Evolutionary conservation across 2,888 invertebrate species (phyloP).

Genomic region (Epistrophe grossulariae): DNA sequence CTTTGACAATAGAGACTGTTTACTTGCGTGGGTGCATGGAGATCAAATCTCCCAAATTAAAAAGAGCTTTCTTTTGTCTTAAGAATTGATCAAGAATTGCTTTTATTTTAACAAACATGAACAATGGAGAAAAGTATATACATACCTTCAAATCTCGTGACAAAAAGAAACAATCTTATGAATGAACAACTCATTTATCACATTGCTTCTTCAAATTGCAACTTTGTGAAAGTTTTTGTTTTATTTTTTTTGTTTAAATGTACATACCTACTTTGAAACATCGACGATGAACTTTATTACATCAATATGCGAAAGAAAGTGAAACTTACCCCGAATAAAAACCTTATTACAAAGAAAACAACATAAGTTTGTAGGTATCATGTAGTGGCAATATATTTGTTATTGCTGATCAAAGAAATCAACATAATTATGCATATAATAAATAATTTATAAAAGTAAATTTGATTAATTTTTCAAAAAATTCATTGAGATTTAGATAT

Average conservation of each 20-base stretch:
- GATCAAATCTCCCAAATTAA: background rate
- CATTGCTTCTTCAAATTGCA: background rate
- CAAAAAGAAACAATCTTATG: no score
- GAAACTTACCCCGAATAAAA: background rate
- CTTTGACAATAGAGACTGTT: background rate
- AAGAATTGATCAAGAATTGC: no score
- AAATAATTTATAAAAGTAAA: background rate
- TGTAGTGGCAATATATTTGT: background rate
- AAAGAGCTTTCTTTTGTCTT: background rate
- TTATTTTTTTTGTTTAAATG: background rate
- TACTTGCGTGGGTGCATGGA: background rate
- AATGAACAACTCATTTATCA: background rate
- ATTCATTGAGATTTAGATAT: background rate
- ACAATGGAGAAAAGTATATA: no score
- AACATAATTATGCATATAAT: background rate
- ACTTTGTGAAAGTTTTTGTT: conserved; percentile 1
- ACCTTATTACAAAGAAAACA: background rate
- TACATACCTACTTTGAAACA: background rate
- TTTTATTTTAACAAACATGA: no score
- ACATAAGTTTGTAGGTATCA: background rate
- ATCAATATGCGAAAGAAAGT: conserved; percentile 1
- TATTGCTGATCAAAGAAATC: background rate
- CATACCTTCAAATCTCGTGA: no score
- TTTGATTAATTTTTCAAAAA: background rate
- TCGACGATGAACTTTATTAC: background rate